Conservation (phyloP, 2,888 invertebrate species). For the Coleophora flavipennella region DNA sequence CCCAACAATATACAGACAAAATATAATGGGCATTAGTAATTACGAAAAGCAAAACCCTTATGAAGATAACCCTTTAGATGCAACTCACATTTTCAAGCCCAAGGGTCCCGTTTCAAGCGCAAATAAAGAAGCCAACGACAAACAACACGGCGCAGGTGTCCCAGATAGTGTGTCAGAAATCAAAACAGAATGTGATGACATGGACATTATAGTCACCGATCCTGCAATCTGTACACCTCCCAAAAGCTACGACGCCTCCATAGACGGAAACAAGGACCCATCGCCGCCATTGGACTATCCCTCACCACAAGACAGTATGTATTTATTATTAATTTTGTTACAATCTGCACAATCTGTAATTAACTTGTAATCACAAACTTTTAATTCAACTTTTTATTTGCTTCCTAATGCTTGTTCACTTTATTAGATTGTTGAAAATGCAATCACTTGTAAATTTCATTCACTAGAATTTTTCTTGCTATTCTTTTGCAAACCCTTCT, state of each 20-base stretch:
- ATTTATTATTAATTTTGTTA: conserved; percentile 7
- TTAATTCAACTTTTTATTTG: conserved; percentile 13
- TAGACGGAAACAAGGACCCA: conserved; percentile 46
- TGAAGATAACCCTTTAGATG: conserved; percentile 49
- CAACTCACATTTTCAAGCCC: conserved; percentile 39
- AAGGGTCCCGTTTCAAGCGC: conserved; percentile 29
- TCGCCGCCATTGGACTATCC: conserved; percentile 48
- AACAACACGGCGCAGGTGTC: conserved; percentile 21
- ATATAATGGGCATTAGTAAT: conserved; percentile 14
- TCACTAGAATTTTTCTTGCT: conserved; percentile 28
- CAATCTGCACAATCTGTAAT: not conserved
- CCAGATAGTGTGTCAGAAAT: conserved; percentile 41
- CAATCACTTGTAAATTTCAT: conserved; percentile 60
- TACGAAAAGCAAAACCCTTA: conserved; percentile 39
- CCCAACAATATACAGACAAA: conserved; percentile 18
- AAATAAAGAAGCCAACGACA: conserved; percentile 43
- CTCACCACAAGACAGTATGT: conserved; percentile 66
- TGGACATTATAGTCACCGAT: conserved; percentile 59
- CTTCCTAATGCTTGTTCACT: conserved; percentile 32
- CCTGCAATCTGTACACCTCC: conserved; percentile 54
- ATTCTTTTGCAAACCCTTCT: conserved; percentile 56
- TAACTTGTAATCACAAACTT: not conserved
- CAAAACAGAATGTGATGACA: conserved; percentile 64
- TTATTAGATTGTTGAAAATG: conserved; percentile 66
- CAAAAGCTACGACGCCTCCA: conserved; percentile 44